Percentiles rank a stretch among this genome's conserved stretches.
These are phyloP conservation scores for Perodicticus potto DNA, from an alignment of 2,797 vertebrate species.

Conservation along the genomic window DNA sequence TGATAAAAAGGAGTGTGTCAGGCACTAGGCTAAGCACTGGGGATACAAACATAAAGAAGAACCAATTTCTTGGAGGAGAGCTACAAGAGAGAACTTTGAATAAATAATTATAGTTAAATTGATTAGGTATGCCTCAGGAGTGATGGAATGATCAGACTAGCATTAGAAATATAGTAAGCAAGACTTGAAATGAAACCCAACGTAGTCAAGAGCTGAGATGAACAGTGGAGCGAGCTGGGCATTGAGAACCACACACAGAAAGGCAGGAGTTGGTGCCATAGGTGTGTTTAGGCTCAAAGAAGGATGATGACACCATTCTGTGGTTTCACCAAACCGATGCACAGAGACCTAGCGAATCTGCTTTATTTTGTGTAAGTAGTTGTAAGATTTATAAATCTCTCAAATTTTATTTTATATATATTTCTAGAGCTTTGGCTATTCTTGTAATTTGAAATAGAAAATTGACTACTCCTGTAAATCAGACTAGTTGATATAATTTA, in stretches of 20 bases:
- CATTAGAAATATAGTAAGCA: neutral
- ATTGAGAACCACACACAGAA: neutral
- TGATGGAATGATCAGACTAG: neutral
- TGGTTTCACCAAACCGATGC: neutral
- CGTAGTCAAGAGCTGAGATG: neutral
- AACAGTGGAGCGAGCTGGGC: neutral
- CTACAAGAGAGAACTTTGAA: neutral
- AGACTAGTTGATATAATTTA: neutral
- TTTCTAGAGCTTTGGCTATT: neutral
- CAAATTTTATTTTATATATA: neutral
- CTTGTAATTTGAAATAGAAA: conserved; percentile 16
- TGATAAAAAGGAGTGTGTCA: neutral
- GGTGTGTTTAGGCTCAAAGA: neutral
- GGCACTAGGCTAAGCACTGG: neutral
- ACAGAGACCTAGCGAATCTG: neutral
- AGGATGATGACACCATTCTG: neutral
- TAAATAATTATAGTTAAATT: neutral
- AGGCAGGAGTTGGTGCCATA: neutral
- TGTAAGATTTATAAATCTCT: neutral
- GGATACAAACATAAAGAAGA: neutral
- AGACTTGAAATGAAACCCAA: neutral
- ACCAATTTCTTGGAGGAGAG: neutral
- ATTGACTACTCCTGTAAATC: neutral
- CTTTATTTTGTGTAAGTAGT: neutral
- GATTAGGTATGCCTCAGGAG: neutral